A percentile compares a stretch with the other conserved stretches of the same genome.
Conservation (phyloP, 2,888 invertebrate species). For the Cancer borealis region DNA sequence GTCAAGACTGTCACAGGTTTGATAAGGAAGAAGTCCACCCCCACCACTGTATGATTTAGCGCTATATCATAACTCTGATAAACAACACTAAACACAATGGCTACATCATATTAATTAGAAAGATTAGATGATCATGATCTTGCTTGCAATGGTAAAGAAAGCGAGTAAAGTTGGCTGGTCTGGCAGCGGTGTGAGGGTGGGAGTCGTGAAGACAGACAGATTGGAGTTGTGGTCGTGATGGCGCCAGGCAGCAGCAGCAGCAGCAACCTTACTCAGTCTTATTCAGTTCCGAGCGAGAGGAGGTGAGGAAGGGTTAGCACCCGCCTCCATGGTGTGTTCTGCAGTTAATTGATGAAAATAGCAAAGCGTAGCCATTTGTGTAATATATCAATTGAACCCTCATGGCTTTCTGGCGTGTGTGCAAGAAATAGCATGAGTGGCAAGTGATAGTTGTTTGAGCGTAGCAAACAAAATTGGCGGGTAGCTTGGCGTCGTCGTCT, state of each 20-base stretch:
- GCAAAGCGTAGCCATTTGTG: background rate
- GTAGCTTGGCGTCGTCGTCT: constrained; percentile 63
- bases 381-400: background rate
- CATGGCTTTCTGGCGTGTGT: constrained; percentile 7
- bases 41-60: background rate
- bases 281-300: background rate
- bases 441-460: constrained; percentile 2
- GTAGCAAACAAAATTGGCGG: constrained; percentile 17
- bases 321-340: background rate
- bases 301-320: background rate
- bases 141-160: background rate
- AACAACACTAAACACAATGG: background rate
- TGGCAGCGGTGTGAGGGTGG: constrained; percentile 1
- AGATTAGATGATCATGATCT: background rate
- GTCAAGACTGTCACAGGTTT: background rate
- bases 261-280: background rate
- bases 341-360: background rate
- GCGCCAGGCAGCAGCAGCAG: background rate
- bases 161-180: background rate
- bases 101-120: background rate
- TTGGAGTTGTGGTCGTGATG: background rate
- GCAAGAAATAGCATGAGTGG: constrained; percentile 32
- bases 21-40: background rate
- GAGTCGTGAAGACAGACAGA: background rate
- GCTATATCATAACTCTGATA: background rate